A percentile compares a stretch with the other conserved stretches of the same genome.
Conservation (phyloP, 2,113 vertebrate genomes). For the Callopanchax toddi region DNA sequence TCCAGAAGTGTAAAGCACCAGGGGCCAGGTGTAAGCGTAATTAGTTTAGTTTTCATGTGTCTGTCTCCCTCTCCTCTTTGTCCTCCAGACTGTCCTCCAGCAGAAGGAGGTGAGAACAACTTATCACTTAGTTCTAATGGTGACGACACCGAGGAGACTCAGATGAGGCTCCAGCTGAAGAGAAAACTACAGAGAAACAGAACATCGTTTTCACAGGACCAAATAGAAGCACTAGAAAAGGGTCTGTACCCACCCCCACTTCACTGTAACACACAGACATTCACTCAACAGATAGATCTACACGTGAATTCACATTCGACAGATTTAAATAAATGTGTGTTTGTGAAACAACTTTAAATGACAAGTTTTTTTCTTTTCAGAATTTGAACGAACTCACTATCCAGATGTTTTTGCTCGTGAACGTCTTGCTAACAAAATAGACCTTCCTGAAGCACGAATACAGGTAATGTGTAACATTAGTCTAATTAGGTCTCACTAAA, state of each 20-base stretch:
- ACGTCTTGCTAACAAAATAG: constrained; percentile 98
- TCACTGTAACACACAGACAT: neutral
- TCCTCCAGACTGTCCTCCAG: constrained; percentile 87
- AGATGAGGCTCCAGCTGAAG: constrained; percentile 98
- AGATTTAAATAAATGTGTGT: too few relatives aligned
- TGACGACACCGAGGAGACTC: constrained; percentile 95
- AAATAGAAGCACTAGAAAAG: constrained; percentile 99
- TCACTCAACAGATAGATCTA: neutral
- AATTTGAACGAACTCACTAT: constrained; percentile 99
- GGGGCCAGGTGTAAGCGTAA: too few relatives aligned
- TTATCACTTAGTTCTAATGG: constrained; percentile 93
- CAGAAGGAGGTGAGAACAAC: constrained; percentile 91
- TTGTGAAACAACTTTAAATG: neutral
- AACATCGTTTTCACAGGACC: constrained; percentile 98
- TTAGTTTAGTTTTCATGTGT: too few relatives aligned
- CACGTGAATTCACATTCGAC: too few relatives aligned
- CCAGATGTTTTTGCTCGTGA: constrained; percentile 98
- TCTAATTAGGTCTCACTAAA: neutral
- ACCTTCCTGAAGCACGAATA: constrained; percentile 98
- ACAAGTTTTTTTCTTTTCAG: constrained; percentile 73
- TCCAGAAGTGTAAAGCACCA: too few relatives aligned
- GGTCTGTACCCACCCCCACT: constrained; percentile 70
- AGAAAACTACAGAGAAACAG: constrained; percentile 97
- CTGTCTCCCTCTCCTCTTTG: neutral
- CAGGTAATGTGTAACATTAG: too few relatives aligned